Evolutionary conservation across 2,113 vertebrate genomes (phyloP).

Genomic region (Sorex fumeus): DNA sequence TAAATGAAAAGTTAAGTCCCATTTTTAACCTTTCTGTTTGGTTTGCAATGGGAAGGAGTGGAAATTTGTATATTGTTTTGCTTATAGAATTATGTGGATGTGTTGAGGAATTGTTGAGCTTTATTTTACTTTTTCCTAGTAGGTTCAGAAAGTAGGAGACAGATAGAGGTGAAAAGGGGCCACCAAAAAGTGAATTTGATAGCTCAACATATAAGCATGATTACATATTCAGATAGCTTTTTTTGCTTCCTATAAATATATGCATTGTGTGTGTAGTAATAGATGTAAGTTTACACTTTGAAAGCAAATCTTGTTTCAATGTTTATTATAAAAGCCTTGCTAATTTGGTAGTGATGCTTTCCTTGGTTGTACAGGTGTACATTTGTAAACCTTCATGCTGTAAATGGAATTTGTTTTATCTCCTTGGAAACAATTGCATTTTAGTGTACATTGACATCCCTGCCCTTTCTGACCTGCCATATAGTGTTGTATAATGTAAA

Average conservation of each 20-base stretch:
- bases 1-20: conserved; percentile 83
- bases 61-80: conserved; percentile 90
- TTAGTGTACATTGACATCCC: conserved; percentile 99
- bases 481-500: conserved; percentile 99
- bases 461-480: conserved; percentile 93
- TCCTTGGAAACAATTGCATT: conserved; percentile 95
- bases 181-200: conserved; percentile 91
- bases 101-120: conserved; percentile 89
- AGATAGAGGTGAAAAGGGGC: conserved; percentile 88
- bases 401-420: conserved; percentile 99
- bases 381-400: conserved; percentile 99
- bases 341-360: conserved; percentile 97
- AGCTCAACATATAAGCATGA: conserved; percentile 94
- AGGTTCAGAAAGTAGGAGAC: conserved; percentile 86
- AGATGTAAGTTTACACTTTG: conserved; percentile 98
- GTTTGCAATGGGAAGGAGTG: conserved; percentile 85
- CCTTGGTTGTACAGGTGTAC: conserved; percentile 99
- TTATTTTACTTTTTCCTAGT: conserved; percentile 90
- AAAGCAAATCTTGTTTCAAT: conserved; percentile 92
- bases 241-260: conserved; percentile 97
- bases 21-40: conserved; percentile 87
- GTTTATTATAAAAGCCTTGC: conserved; percentile 97
- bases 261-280: conserved; percentile 97
- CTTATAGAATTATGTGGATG: conserved; percentile 88
- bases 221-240: conserved; percentile 93